Conservation (phyloP, 2,113 vertebrate species). For the Platycercus adscitus region DNA sequence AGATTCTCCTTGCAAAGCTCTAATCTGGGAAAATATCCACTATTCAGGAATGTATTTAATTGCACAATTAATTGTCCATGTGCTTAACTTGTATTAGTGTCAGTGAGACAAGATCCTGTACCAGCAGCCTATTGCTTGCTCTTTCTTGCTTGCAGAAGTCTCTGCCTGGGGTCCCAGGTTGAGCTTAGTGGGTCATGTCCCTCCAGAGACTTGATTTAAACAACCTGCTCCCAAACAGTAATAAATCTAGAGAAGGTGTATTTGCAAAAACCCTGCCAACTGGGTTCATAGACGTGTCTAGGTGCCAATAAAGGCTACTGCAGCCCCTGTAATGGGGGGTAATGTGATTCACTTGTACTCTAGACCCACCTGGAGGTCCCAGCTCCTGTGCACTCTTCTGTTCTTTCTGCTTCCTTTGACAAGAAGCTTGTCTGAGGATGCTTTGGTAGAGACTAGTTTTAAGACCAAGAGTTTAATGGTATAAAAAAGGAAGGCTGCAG, state of each 20-base stretch:
- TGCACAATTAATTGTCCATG: not conserved
- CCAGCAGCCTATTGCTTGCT: not conserved
- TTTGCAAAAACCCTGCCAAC: not conserved
- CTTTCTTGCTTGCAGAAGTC: not conserved
- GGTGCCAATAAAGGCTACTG: not conserved
- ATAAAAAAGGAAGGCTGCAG: not conserved
- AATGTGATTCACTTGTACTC: not conserved
- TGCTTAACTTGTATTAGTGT: not conserved
- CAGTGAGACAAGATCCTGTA: not conserved
- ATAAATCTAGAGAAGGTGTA: not conserved
- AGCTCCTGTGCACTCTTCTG: not conserved
- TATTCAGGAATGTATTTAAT: not conserved
- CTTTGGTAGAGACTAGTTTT: not conserved
- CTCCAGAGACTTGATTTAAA: not conserved
- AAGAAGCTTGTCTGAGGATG: not conserved
- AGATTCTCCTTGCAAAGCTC: not conserved
- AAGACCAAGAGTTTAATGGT: not conserved
- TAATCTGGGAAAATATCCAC: not conserved
- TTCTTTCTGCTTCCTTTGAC: not conserved
- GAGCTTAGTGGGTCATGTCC: not conserved
- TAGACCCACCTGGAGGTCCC: not conserved
- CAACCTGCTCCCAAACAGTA: not conserved
- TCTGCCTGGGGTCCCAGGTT: not conserved
- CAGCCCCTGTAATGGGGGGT: not conserved
- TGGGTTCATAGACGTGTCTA: fast-evolving